phyloP scores from a whole-genome alignment of 2,113 vertebrate genomes.

The Bos indicus region DNA sequence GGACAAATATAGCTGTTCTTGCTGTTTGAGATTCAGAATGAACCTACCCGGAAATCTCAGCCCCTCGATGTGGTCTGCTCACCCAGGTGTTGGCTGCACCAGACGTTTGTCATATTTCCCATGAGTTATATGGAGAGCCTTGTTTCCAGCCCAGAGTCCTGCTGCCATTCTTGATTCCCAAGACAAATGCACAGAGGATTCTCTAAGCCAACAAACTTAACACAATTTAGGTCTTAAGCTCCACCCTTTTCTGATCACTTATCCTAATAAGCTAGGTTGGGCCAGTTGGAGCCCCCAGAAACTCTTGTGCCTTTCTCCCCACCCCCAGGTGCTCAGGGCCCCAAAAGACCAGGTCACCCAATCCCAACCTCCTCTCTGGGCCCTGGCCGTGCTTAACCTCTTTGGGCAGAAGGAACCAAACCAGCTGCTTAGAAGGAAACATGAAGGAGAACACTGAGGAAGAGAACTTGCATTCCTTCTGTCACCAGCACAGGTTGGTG shows the following conservation, averaged over 20 bases:
- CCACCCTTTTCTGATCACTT: not conserved
- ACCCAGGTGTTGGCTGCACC: not conserved
- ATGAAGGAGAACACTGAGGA: not conserved
- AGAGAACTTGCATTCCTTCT: not conserved
- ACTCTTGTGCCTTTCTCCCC: not conserved
- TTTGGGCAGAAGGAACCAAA: not conserved
- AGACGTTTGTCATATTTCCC: not conserved
- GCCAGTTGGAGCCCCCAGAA: not conserved
- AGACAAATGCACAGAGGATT: not conserved
- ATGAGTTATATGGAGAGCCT: not conserved
- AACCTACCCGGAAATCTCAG: not conserved
- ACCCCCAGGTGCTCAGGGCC: not conserved
- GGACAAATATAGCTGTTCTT: not conserved
- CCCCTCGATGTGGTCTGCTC: not conserved
- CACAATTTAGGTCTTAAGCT: not conserved
- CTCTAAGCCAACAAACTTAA: not conserved
- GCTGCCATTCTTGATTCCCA: not conserved
- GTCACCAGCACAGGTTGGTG: not conserved
- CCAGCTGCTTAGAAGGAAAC: not conserved
- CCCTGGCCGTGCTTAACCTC: not conserved
- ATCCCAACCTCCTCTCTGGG: not conserved
- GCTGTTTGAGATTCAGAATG: not conserved
- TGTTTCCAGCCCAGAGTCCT: not conserved
- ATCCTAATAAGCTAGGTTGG: not conserved
- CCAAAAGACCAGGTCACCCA: not conserved